phyloP scores from a whole-genome alignment of 92 coral and sea anemone species.

The Porites cylindrica region DNA sequence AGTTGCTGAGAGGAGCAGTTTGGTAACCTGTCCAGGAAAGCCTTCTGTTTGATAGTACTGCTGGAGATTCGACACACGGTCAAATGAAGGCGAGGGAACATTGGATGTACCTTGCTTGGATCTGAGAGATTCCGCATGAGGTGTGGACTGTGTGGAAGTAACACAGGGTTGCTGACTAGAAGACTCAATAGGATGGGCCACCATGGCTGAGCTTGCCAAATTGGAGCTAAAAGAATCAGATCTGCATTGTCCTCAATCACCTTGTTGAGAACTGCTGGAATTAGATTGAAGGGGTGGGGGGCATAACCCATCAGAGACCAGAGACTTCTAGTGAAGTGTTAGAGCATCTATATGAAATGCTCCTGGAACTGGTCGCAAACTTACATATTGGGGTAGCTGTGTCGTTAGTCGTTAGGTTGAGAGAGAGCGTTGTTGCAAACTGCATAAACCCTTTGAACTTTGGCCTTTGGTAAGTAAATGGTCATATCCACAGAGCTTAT shows the following conservation, averaged over 20 bases:
- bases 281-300: slow-evolving; percentile 67
- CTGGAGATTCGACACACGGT: slow-evolving; percentile 63
- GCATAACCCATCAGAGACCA: slow-evolving; percentile 50
- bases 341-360: slow-evolving; percentile 61
- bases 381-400: slow-evolving; percentile 44
- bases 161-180: slow-evolving; percentile 38
- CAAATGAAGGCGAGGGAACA: slow-evolving; percentile 57
- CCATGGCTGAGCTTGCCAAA: slow-evolving; percentile 75
- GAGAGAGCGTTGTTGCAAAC: too few species aligned
- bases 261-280: slow-evolving; percentile 49
- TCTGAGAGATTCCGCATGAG: slow-evolving; percentile 52
- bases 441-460: too few species aligned
- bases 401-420: slow-evolving; percentile 33
- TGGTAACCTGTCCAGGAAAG: slow-evolving; percentile 61
- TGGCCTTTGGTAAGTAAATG: too few species aligned
- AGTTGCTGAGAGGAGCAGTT: slow-evolving; percentile 66
- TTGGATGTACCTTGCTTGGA: slow-evolving; percentile 53
- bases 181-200: slow-evolving; percentile 55
- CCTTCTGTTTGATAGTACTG: slow-evolving; percentile 61
- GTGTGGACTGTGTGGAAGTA: slow-evolving; percentile 54
- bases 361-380: slow-evolving; percentile 68
- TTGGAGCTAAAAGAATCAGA: slow-evolving; percentile 54
- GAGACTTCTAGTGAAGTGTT: slow-evolving; percentile 57
- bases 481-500: too few species aligned
- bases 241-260: slow-evolving; percentile 50